These are phyloP conservation scores for Lasiurus cinereus DNA, from an alignment of 2,113 vertebrate genomes.

Conservation along the genomic window DNA sequence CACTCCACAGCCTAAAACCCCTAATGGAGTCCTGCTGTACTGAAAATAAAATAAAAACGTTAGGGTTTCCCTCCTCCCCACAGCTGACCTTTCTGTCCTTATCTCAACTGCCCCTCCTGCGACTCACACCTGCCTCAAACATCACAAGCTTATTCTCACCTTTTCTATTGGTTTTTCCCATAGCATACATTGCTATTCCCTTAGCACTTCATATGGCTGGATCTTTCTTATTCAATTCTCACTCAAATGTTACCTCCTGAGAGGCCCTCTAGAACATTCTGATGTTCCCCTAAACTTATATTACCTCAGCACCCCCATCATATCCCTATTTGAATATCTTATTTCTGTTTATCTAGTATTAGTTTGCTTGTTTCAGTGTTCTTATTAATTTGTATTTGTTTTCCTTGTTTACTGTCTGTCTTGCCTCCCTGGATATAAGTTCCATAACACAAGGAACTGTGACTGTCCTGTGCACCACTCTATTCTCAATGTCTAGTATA, in stretches of 20 bases:
- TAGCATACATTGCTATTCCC: neutral
- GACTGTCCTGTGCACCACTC: neutral
- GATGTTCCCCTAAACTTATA: neutral
- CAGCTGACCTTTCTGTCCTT: neutral
- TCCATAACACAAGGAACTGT: neutral
- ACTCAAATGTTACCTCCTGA: conserved; percentile 25
- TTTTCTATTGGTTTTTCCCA: neutral
- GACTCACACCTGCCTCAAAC: neutral
- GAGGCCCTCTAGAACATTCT: conserved; percentile 44
- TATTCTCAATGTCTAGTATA: neutral
- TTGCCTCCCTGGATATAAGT: neutral
- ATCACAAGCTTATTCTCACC: neutral
- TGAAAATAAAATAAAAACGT: neutral
- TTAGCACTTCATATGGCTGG: neutral
- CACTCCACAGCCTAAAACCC: conserved; percentile 36
- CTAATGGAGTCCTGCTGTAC: neutral
- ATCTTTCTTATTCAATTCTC: conserved; percentile 7
- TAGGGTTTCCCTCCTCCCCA: neutral
- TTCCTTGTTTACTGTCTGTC: conserved; percentile 12
- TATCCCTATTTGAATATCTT: conserved; percentile 16
- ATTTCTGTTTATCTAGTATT: conserved; percentile 7
- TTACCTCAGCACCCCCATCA: neutral
- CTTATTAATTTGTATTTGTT: conserved; percentile 10
- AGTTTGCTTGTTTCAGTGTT: conserved; percentile 1
- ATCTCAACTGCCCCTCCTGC: neutral